These are phyloP conservation scores for Siniperca scherzeri DNA, from an alignment of 2,797 vertebrate species.

Conservation along the genomic window DNA sequence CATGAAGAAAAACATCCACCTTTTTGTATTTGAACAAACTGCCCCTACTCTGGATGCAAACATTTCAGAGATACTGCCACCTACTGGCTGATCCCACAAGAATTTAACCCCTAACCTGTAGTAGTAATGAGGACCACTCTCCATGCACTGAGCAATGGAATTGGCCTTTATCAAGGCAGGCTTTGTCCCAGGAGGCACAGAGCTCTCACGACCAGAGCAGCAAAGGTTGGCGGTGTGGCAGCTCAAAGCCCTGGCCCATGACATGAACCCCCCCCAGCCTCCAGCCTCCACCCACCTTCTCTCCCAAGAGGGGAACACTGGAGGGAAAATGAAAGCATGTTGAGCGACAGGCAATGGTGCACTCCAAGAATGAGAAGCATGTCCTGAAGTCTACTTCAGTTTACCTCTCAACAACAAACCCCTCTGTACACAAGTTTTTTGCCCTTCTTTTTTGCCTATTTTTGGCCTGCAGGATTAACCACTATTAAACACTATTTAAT, in stretches of 20 bases:
- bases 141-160: slow-evolving; percentile 29
- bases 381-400: slow-evolving; percentile 68
- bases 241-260: slow-evolving; percentile 59
- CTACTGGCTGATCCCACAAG: slow-evolving; percentile 21
- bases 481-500: too few species aligned
- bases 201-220: slow-evolving; percentile 50
- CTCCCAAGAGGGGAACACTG: slow-evolving; percentile 44
- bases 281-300: slow-evolving; percentile 26
- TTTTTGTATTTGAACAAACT: background rate
- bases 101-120: slow-evolving; percentile 60
- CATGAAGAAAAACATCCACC: background rate
- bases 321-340: slow-evolving; percentile 76
- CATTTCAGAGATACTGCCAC: slow-evolving; percentile 25
- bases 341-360: slow-evolving; percentile 74
- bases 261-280: slow-evolving; percentile 23
- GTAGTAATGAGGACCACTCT: slow-evolving; percentile 62
- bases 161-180: slow-evolving; percentile 69
- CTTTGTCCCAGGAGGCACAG: slow-evolving; percentile 70
- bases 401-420: slow-evolving; percentile 45
- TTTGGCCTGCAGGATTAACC: background rate
- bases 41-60: background rate
- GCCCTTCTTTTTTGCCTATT: background rate
- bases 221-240: slow-evolving; percentile 59
- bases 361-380: slow-evolving; percentile 83
- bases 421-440: slow-evolving; percentile 15